Base-by-base conservation (phyloP, 23 tunicate genomes). In the Diplosoma virens region DNA sequence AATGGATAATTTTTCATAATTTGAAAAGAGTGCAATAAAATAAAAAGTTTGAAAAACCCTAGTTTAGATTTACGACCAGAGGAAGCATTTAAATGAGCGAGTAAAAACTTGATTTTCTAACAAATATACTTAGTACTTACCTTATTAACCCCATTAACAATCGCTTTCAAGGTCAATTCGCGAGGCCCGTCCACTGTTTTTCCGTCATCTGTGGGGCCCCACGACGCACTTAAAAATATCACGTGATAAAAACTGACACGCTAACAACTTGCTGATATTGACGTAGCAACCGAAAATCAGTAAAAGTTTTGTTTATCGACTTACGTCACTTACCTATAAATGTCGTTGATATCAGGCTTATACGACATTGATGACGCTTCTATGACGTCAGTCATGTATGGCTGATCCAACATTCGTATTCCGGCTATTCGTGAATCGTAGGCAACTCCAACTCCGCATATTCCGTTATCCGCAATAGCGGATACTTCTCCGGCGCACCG, bases 201-300 rank as follows among this genome's bases (percentile, higher is more conserved):
- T 2, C 99, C 99, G 68, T 95, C 99, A 68, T 95, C 99, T 5
- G 99, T 95, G 11, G 99, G 99, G 17, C 99, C 99, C 99, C 99
- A 95, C 17, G 99, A 95, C n/a, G 99, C 99, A 55, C 99, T 95
- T 16, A 23, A 50, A n/a, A 35, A 30, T 28, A 63, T 56, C 25
- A 56, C 50, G 14, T 41, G 9, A 41, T 41, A 7, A 14, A 9
- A 9, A 41, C 50, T 9, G 14, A 7, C 14, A 9, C 50, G 14
- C 50, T 41, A 14, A 41, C 14, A 41, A 41, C 50, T 7, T 14
- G 50, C 50, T 41, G 50, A 41, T 41, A 14, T 14, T 41, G 14
- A 41, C 50, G 11, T 7, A 41, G 50, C 50, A 41, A 41, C 14
- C 14, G 14, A 41, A 41, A 41, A 41, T 58, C 25, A 58, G 11